Percentiles rank a stretch among this genome's conserved stretches.
Evolutionary conservation across 2,113 vertebrate species (phyloP).

Genomic region (Proteles cristata): DNA sequence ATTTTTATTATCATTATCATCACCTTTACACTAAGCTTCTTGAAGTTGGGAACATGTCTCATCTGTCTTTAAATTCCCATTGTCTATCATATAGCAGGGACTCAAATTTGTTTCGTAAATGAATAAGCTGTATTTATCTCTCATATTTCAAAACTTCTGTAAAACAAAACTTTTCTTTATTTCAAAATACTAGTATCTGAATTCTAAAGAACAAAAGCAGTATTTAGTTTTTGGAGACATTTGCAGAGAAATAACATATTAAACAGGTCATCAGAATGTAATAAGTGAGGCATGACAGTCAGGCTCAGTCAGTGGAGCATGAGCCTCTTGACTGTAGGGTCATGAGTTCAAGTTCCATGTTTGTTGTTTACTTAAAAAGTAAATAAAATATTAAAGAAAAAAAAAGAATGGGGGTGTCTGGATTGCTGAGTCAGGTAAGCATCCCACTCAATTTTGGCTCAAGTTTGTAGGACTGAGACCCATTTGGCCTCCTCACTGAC

Average conservation of each 20-base stretch:
- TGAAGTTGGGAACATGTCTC: not conserved
- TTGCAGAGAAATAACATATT: not conserved
- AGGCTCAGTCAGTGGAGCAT: too few relatives aligned
- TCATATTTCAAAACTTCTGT: not conserved
- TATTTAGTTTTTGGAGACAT: conserved; percentile 33
- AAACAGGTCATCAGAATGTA: not conserved
- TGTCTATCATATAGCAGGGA: not conserved
- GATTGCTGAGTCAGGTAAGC: too few relatives aligned
- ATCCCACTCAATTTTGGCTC: too few relatives aligned
- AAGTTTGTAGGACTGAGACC: too few relatives aligned
- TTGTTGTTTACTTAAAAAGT: too few relatives aligned
- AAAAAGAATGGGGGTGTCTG: too few relatives aligned
- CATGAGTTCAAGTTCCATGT: too few relatives aligned
- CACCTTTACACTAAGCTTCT: not conserved
- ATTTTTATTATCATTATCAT: not conserved
- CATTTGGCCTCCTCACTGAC: too few relatives aligned
- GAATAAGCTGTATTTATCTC: not conserved
- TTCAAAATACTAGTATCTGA: not conserved
- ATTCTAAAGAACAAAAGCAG: not conserved
- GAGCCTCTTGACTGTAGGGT: too few relatives aligned
- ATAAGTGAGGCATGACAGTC: too few relatives aligned
- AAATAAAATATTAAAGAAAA: too few relatives aligned
- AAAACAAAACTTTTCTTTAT: not conserved
- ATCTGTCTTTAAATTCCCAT: not conserved
- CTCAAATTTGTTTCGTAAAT: not conserved